Conservation (phyloP, 1,140 invertebrate species). For the Saxidomus purpurata region DNA sequence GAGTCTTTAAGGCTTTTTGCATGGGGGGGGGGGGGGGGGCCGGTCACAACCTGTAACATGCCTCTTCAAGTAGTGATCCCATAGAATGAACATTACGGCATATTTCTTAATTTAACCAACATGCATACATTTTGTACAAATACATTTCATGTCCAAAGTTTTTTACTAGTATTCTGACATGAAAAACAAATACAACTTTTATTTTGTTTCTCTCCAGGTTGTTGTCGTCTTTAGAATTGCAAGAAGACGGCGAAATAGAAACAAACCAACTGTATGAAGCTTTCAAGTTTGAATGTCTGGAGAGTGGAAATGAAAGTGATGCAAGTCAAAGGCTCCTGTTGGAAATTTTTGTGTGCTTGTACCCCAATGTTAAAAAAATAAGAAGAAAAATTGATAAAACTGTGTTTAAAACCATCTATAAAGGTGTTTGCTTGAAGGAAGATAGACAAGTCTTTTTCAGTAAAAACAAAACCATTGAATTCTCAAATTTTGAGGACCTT, state of each 20-base stretch:
- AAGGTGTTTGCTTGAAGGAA: background rate
- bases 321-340: background rate
- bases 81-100: background rate
- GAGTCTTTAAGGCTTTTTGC: too few species aligned
- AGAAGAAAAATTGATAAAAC: background rate
- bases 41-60: too few species aligned
- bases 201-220: conserved; percentile 16
- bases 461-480: too few species aligned
- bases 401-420: conserved; percentile 5
- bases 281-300: conserved; percentile 1
- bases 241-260: conserved; percentile 18
- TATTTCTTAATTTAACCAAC: background rate
- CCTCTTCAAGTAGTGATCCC: background rate
- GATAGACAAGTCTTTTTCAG: background rate
- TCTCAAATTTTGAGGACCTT: background rate
- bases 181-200: background rate
- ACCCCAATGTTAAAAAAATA: background rate
- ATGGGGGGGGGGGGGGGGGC: too few species aligned
- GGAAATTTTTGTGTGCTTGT: conserved; percentile 13
- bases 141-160: too few species aligned
- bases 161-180: background rate
- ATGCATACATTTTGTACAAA: too few species aligned
- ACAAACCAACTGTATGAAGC: conserved; percentile 29
- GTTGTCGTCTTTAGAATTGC: background rate
- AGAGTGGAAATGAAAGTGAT: background rate